Base-by-base conservation (phyloP, 2,113 vertebrate species). In the Lynx canadensis region DNA sequence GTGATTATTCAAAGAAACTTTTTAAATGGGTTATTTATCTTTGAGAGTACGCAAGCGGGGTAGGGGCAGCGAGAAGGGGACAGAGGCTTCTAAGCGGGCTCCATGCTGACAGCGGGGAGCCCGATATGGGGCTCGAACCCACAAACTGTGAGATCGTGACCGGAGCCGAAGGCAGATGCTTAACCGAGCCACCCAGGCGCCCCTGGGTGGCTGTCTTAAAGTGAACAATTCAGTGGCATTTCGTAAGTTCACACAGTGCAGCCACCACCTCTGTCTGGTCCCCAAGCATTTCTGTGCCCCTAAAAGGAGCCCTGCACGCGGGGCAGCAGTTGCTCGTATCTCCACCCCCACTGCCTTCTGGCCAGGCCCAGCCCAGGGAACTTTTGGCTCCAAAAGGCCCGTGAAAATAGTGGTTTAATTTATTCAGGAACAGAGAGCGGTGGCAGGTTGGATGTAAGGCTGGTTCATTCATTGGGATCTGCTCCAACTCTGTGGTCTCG, bases 261-360 rank as follows among this genome's bases (percentile, higher is more conserved):
- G 0, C 4, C 11, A 0, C 29, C 3, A 21, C 23, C 27, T 89
- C 21, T 29, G 5, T 66, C 4, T 29, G 7, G 33, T 27, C 71
- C 7, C 29, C 38, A 25, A 84, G 27, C 10, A 9, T 74, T 79
- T 38, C 45, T 27, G 29, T 50, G 48, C 19, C n/a, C 13, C 7
- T 52, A 2, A 27, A 50, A 36, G 8, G 73, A 92, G 25, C 66
- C 13, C 19, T 0, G 0, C 4, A 0, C 6, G 1, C 7, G 0
- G 23, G 45, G 45, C 33, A 14, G 45, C 25, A 5, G 9, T 36
- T 41, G 27, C 15, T 73, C 25, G 4, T 25, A 0, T 36, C 31
- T 82, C 19, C 21, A 1, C 5, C 4, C 55, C 1, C 66, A 9
- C 9, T 1, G 19, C 63, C 41, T 48, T 27, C 52, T 36, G 15